Conservation (phyloP, 2,113 vertebrate species). For the Gymnorhina tibicen region DNA sequence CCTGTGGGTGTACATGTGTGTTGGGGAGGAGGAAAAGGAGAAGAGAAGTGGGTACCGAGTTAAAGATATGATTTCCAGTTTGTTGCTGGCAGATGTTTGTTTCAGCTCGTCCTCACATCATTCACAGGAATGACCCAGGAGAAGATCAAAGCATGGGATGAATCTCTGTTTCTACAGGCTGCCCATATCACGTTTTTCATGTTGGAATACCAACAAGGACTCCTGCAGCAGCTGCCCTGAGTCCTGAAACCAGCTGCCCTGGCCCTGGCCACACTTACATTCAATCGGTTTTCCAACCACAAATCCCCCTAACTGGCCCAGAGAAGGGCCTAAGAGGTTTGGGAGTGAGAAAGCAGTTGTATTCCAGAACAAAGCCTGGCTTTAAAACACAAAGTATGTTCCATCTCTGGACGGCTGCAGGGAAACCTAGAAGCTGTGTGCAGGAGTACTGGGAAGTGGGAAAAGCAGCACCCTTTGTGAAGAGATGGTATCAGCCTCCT, state of each 20-base stretch:
- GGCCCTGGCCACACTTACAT: no score
- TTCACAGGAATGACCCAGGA: not conserved
- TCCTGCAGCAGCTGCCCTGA: not conserved
- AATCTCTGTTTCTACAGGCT: not conserved
- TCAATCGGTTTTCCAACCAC: not conserved
- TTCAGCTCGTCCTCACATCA: not conserved
- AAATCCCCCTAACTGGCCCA: not conserved
- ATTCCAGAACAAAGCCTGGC: not conserved
- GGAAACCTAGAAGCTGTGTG: not conserved
- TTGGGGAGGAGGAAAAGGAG: not conserved
- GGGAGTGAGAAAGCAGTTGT: not conserved
- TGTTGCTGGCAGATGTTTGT: not conserved
- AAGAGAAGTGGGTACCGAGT: not conserved
- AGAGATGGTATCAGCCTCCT: not conserved
- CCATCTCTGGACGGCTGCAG: not conserved
- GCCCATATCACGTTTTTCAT: not conserved
- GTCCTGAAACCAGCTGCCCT: not conserved
- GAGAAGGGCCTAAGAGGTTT: not conserved
- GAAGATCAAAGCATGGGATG: not conserved
- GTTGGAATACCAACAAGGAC: not conserved
- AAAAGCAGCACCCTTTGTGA: not conserved
- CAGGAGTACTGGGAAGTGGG: not conserved
- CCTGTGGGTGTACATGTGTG: fast-evolving
- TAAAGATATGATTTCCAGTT: not conserved
- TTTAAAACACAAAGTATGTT: not conserved